Conservation (phyloP, 2,797 vertebrate genomes). For the Amphiprion clarkii region DNA sequence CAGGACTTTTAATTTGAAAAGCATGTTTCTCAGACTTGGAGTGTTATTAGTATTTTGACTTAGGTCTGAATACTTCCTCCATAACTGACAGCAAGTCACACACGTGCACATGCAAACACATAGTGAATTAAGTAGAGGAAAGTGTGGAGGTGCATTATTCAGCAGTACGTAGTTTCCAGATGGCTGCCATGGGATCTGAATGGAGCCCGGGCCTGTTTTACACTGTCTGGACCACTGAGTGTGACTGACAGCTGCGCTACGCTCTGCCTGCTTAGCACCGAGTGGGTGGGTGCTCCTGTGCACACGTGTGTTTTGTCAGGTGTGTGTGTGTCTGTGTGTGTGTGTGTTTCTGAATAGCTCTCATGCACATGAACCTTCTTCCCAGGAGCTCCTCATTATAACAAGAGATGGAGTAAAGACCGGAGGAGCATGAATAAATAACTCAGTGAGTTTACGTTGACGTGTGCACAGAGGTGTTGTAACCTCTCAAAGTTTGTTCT, state of each 20-base stretch:
- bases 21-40: neutral
- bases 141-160: conserved; percentile 77
- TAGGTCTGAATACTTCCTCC: conserved; percentile 13
- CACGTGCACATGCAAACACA: conserved; percentile 48
- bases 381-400: conserved; percentile 77
- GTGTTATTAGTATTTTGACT: neutral
- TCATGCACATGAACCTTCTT: conserved; percentile 62
- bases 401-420: conserved; percentile 50
- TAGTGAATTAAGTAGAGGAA: conserved; percentile 58
- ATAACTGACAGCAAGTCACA: conserved; percentile 9
- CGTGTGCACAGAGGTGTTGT: conserved; percentile 43
- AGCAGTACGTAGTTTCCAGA: conserved; percentile 79
- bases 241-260: conserved; percentile 83
- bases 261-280: conserved; percentile 76
- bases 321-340: conserved; percentile 55
- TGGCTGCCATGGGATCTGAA: conserved; percentile 80
- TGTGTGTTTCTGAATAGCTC: conserved; percentile 49
- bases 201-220: conserved; percentile 78
- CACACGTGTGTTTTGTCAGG: conserved; percentile 75
- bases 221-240: conserved; percentile 82
- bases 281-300: conserved; percentile 71
- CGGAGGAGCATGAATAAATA: conserved; percentile 69
- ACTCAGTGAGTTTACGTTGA: conserved; percentile 47
- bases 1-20: neutral
- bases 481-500: conserved; percentile 63